These are phyloP conservation scores for Arenicola marina DNA, from an alignment of 2,888 invertebrate species.

Conservation along the genomic window DNA sequence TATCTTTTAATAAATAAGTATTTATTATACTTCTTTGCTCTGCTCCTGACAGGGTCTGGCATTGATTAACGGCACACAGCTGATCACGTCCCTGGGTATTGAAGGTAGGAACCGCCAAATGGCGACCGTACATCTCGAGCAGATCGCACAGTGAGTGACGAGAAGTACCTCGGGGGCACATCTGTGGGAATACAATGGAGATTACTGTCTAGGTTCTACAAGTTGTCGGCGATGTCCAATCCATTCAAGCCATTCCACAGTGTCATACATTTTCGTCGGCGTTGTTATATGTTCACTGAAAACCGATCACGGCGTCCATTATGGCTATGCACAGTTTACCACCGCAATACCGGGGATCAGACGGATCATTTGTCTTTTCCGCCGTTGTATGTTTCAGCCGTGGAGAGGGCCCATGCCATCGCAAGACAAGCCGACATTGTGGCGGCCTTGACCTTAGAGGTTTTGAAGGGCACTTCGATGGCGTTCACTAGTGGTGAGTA, in stretches of 20 bases:
- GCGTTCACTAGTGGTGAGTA: slow-evolving; percentile 69
- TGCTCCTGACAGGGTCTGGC: slow-evolving; percentile 64
- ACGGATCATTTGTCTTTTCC: background rate
- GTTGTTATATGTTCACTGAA: too few relatives aligned
- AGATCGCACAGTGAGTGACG: background rate
- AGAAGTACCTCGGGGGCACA: too few relatives aligned
- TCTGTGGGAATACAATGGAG: too few relatives aligned
- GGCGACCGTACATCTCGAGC: too few relatives aligned
- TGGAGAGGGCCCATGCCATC: slow-evolving; percentile 67
- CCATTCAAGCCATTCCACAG: too few relatives aligned
- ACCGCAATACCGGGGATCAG: too few relatives aligned
- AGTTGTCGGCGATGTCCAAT: too few relatives aligned
- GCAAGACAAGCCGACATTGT: slow-evolving; percentile 71
- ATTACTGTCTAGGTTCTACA: too few relatives aligned
- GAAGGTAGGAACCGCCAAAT: slow-evolving; percentile 66
- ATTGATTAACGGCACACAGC: slow-evolving; percentile 72
- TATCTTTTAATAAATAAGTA: too few relatives aligned
- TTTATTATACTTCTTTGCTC: background rate
- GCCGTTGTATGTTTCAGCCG: slow-evolving; percentile 59
- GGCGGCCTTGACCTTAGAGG: slow-evolving; percentile 70
- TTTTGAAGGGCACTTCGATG: slow-evolving; percentile 70
- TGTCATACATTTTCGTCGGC: too few relatives aligned
- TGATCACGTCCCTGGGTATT: slow-evolving; percentile 71
- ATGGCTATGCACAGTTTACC: too few relatives aligned
- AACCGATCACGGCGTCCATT: too few relatives aligned